phyloP scores from a whole-genome alignment of 2,797 vertebrate species.

The Acanthiza pusilla region DNA sequence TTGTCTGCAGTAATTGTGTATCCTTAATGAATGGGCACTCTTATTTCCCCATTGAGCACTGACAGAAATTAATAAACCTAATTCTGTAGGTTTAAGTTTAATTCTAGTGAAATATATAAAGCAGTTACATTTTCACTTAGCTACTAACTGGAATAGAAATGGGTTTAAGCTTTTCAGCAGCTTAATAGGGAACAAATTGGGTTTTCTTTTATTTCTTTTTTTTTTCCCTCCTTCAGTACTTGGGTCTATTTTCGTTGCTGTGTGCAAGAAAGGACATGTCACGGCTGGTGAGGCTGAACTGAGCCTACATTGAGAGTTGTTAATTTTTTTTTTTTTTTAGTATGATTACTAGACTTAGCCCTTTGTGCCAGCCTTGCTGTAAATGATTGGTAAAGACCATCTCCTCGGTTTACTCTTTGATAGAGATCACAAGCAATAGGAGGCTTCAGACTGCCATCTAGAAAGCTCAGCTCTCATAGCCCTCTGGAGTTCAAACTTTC shows the following conservation, averaged over 20 bases:
- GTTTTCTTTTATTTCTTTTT: conserved; percentile 46
- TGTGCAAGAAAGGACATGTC: conserved; percentile 40
- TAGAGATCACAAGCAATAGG: conserved; percentile 48
- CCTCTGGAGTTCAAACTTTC: neutral
- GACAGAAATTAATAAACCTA: conserved; percentile 87
- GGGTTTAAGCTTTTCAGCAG: conserved; percentile 69
- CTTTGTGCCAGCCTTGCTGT: conserved; percentile 62
- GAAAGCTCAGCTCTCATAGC: conserved; percentile 24
- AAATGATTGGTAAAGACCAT: conserved; percentile 71
- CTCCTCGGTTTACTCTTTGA: conserved; percentile 71
- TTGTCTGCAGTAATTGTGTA: conserved; percentile 83
- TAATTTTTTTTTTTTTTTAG: conserved; percentile 2
- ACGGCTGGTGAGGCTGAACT: conserved; percentile 38
- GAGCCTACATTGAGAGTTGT: neutral
- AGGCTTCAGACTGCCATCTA: conserved; percentile 51
- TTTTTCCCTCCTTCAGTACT: neutral
- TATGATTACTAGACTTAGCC: conserved; percentile 60
- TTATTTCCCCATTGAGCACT: conserved; percentile 82
- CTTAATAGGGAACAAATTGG: conserved; percentile 62
- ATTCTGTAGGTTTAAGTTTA: conserved; percentile 86
- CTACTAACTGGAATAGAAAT: conserved; percentile 69
- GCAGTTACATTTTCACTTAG: conserved; percentile 82
- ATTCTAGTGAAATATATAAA: conserved; percentile 85
- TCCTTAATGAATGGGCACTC: conserved; percentile 81
- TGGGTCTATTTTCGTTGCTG: conserved; percentile 36